A percentile compares a stretch with the other conserved stretches of the same genome.
Conservation (phyloP, 2,888 invertebrate species). For the Apoda limacodes region DNA sequence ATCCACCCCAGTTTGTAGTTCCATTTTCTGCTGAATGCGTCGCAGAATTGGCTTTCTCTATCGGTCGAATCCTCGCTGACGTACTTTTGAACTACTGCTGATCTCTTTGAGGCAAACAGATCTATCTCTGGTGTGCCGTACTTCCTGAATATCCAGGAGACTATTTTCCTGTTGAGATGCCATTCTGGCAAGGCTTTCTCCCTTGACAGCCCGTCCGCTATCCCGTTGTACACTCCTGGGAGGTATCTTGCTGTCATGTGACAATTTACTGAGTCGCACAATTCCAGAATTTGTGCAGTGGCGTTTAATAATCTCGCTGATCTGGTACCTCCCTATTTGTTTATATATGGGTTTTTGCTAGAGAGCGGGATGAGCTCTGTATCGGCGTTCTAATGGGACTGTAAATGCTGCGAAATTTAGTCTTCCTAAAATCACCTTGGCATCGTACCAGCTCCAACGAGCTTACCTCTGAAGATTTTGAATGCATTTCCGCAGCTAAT, state of each 20-base stretch:
- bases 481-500: too few species aligned
- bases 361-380: conserved; percentile 5
- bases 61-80: conserved; percentile 11
- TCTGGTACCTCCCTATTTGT: conserved; percentile 15
- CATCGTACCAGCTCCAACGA: conserved; percentile 10
- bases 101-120: conserved; percentile 9
- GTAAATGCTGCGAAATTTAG: conserved; percentile 8
- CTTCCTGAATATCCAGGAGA: conserved; percentile 6
- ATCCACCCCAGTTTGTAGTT: too few species aligned
- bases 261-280: conserved; percentile 9
- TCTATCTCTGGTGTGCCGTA: conserved; percentile 13
- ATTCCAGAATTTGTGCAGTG: conserved; percentile 5
- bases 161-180: too few species aligned
- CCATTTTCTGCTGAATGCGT: conserved; percentile 14
- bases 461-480: too few species aligned
- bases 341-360: conserved; percentile 10
- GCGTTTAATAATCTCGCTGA: conserved; percentile 5
- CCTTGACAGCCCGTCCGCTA: too few species aligned
- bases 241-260: conserved; percentile 16
- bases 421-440: conserved; percentile 7
- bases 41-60: conserved; percentile 2
- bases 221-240: conserved; percentile 16
- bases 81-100: conserved; percentile 9
- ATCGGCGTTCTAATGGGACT: conserved; percentile 5
- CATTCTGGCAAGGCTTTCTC: conserved; percentile 12